Evolutionary conservation across 64 coral and sea anemone genomes (phyloP).

Genomic region (Pocillopora verrucosa): DNA sequence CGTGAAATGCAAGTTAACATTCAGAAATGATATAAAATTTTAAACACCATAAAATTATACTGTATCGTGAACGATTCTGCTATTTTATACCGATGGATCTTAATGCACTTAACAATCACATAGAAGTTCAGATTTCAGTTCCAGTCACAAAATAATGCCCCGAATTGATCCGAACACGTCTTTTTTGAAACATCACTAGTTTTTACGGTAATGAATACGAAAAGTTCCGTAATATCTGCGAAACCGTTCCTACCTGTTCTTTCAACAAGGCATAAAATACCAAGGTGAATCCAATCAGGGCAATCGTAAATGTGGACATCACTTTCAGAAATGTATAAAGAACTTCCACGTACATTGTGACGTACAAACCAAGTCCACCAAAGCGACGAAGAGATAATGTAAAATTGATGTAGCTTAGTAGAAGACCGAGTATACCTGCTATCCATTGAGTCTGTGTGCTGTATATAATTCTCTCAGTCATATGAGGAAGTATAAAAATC

Average conservation of each 20-base stretch:
- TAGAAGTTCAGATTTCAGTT: too few relatives aligned
- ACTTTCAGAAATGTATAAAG: constrained; percentile 64
- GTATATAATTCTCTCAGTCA: constrained; percentile 20
- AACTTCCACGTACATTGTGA: constrained; percentile 71
- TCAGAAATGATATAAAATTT: too few relatives aligned
- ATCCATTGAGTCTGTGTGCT: constrained; percentile 49
- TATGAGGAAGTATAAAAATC: constrained; percentile 50
- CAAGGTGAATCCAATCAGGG: constrained; percentile 39
- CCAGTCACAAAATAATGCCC: too few relatives aligned
- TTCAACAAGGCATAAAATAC: constrained; percentile 65
- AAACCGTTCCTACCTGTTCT: constrained; percentile 43
- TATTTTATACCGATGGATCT: too few relatives aligned
- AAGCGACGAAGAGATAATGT: constrained; percentile 55
- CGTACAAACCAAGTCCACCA: constrained; percentile 58
- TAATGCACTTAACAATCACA: too few relatives aligned
- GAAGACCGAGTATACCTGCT: constrained; percentile 48
- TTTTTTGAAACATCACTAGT: too few relatives aligned
- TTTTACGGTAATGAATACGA: too few relatives aligned
- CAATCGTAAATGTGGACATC: constrained; percentile 51
- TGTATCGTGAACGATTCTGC: too few relatives aligned
- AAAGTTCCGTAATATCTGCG: too few relatives aligned
- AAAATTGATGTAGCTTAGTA: constrained; percentile 59
- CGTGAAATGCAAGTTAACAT: too few relatives aligned
- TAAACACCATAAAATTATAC: too few relatives aligned
- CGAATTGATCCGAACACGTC: too few relatives aligned